Evolutionary conservation across 1,140 invertebrate genomes (phyloP).

Genomic region (Leptinotarsa texana): DNA sequence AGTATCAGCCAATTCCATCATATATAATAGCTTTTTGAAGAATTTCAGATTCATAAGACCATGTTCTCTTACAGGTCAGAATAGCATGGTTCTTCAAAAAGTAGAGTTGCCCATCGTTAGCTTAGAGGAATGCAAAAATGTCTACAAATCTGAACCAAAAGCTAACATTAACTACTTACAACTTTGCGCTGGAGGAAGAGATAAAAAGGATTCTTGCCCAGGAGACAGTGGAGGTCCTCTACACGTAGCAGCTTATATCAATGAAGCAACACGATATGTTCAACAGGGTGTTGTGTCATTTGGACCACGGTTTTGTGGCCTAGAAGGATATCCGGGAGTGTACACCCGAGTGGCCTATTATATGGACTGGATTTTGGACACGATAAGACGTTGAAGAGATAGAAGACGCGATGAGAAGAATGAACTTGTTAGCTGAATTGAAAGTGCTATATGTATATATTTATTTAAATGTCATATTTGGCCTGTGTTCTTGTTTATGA

Average conservation of each 20-base stretch:
- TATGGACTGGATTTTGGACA: conserved; percentile 61
- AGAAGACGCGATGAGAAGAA: neutral
- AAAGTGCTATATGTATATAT: neutral
- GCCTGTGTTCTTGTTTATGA: too few species aligned
- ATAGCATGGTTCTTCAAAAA: conserved; percentile 58
- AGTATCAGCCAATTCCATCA: too few species aligned
- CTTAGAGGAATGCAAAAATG: conserved; percentile 55
- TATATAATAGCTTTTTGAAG: neutral
- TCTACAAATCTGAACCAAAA: conserved; percentile 48
- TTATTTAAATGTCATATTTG: neutral
- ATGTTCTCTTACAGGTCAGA: conserved; percentile 38
- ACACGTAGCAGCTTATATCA: conserved; percentile 54
- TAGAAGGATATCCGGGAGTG: conserved; percentile 63
- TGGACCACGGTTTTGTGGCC: conserved; percentile 59
- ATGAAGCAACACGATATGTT: conserved; percentile 41
- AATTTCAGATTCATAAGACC: neutral
- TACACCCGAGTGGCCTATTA: conserved; percentile 66
- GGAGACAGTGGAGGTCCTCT: conserved; percentile 57
- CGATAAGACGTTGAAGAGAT: conserved; percentile 28
- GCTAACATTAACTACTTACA: conserved; percentile 58
- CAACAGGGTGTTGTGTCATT: conserved; percentile 60
- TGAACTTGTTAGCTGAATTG: neutral
- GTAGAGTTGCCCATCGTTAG: conserved; percentile 58
- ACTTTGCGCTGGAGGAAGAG: conserved; percentile 64
- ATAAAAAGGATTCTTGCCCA: conserved; percentile 56